Evolutionary conservation across 64 coral and sea anemone genomes (phyloP).

Genomic region (Pocillopora verrucosa): DNA sequence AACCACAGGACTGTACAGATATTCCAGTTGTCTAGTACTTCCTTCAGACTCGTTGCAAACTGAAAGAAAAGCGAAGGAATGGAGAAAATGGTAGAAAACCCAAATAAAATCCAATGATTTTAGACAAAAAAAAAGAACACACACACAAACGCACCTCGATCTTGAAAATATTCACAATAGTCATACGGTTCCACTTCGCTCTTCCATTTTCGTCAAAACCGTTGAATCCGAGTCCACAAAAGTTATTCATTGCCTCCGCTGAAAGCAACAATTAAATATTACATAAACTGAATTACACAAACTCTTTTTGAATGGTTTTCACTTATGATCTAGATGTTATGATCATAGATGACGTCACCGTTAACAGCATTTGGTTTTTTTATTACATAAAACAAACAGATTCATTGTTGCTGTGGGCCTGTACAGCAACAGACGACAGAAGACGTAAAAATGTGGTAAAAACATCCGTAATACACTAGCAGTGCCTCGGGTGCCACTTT

Average conservation of each 20-base stretch:
- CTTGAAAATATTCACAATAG: conserved; percentile 47
- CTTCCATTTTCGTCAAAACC: conserved; percentile 69
- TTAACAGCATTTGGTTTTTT: too few species aligned
- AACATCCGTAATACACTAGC: too few species aligned
- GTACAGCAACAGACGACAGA: too few species aligned
- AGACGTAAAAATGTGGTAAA: too few species aligned
- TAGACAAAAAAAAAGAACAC: neutral
- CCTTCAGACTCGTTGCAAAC: conserved; percentile 78
- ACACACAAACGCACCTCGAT: conserved; percentile 6
- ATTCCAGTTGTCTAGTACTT: conserved; percentile 92
- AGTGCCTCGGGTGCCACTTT: too few species aligned
- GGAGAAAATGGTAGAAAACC: neutral
- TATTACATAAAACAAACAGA: too few species aligned
- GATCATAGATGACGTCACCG: too few species aligned
- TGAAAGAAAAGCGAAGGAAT: neutral
- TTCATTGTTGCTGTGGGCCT: too few species aligned
- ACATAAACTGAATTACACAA: too few species aligned
- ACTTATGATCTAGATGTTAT: too few species aligned
- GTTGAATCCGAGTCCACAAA: conserved; percentile 80
- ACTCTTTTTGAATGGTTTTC: too few species aligned
- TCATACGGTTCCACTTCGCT: conserved; percentile 46
- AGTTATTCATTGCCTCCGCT: conserved; percentile 72
- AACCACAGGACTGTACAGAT: conserved; percentile 73
- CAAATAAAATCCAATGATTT: neutral
- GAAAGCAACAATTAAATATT: neutral